A percentile compares a stretch with the other conserved stretches of the same genome.
Evolutionary conservation across 2,888 invertebrate genomes (phyloP).

Genomic region (Adineta ricciae): DNA sequence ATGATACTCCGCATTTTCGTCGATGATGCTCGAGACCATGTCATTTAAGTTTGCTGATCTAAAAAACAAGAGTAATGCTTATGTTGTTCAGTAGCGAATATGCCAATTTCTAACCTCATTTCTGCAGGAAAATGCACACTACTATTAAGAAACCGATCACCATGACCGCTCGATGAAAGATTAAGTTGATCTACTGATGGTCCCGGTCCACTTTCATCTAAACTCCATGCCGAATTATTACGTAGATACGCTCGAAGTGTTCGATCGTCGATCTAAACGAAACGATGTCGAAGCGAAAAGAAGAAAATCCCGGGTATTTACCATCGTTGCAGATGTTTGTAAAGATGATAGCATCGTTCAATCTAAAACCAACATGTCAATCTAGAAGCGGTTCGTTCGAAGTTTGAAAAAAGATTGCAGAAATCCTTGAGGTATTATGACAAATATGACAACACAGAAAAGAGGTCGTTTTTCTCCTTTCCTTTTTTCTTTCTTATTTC

Average conservation of each 20-base stretch:
- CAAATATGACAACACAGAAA: neutral
- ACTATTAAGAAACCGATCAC: neutral
- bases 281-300: no score
- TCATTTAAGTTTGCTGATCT: constrained; percentile 15
- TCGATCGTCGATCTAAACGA: neutral
- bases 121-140: neutral
- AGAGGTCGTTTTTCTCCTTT: neutral
- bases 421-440: neutral
- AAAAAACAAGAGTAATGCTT: neutral
- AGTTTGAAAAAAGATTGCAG: neutral
- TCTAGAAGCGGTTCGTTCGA: neutral
- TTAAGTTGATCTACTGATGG: neutral
- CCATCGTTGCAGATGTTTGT: neutral
- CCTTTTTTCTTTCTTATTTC: neutral
- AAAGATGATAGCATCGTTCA: neutral
- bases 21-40: neutral
- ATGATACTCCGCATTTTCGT: constrained; percentile 6
- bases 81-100: no score
- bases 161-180: neutral
- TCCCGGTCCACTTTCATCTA: neutral
- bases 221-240: neutral
- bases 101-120: neutral
- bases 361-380: neutral
- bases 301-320: neutral
- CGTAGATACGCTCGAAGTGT: neutral